Evolutionary conservation across 1,140 invertebrate species (phyloP), one percentile per base, ranked within the genome.

Genomic region (Acromyrmex echinatior): DNA sequence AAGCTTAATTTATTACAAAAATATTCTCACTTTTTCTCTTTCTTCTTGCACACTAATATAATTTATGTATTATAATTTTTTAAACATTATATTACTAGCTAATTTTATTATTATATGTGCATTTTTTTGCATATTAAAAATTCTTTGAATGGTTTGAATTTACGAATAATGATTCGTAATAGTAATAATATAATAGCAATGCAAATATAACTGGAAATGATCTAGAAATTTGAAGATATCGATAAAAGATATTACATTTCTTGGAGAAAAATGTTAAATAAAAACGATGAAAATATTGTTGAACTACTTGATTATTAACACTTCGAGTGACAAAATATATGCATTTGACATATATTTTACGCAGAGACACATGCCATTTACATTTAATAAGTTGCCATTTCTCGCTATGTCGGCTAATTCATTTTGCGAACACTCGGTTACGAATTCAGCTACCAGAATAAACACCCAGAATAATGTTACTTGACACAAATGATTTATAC

Each of bases 391-490:
- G 16, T 35, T 31, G 25, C 6, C 45, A 25, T 21, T 39, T 80
- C 49, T 7, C 14, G 28, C 1, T 68, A 79, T 3, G 16, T 5
- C 35, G 21, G 16, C n/a, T 70, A 56, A 68, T 28, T 70, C 58
- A 71, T 71, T 70, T 81, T 71, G 66, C 65, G n/a, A 45, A 16
- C n/a, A 51, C 53, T 58, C 65, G 65, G 31, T 28, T 49, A 70
- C 68, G n/a, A 56, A 56, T 81, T 56, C 49, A 68, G n/a, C 16
- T 31, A 21, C 1, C 14, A 0, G 51, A 70, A 70, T 70, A 81
- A 81, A 56, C 7, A 14, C 18, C 25, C 12, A 12, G 3, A 68
- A 80, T 68, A 80, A 80, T 80, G n/a, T 31, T 2, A 31, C 45
- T 51, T 9, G 77, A 18, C 28, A 53, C 21, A 60, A 71, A 25